These are phyloP conservation scores for Scrobipalpa costella DNA, from an alignment of 2,888 invertebrate species.

Conservation along the genomic window DNA sequence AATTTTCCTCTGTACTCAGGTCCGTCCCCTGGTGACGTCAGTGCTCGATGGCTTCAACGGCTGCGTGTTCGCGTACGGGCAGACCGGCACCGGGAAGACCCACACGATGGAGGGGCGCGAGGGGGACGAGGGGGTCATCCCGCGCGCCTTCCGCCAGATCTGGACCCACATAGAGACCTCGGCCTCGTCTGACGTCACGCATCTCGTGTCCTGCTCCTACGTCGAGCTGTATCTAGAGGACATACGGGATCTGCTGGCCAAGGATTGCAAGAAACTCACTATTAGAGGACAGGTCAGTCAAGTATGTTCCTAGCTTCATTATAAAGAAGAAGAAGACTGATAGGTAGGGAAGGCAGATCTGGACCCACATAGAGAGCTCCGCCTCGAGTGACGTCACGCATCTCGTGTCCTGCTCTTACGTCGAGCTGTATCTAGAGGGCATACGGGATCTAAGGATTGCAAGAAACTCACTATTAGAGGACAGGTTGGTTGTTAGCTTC, in stretches of 20 bases:
- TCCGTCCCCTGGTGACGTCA: conserved; percentile 95
- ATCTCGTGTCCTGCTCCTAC: conserved; percentile 97
- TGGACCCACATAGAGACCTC: conserved; percentile 94
- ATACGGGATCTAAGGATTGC: conserved; percentile 88
- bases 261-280: conserved; percentile 90
- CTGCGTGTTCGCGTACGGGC: conserved; percentile 99
- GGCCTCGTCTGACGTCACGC: conserved; percentile 95
- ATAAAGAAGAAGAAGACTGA: too few species aligned
- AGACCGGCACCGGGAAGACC: conserved; percentile 97
- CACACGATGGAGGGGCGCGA: conserved; percentile 88
- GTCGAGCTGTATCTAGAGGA: conserved; percentile 98
- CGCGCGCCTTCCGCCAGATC: conserved; percentile 98
- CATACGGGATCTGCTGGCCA: conserved; percentile 85
- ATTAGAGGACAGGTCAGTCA: conserved; percentile 81
- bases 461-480: conserved; percentile 84
- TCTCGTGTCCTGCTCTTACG: conserved; percentile 96
- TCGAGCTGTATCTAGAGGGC: conserved; percentile 98
- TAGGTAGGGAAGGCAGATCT: too few species aligned
- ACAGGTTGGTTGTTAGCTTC: conserved; percentile 8
- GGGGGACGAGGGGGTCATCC: conserved; percentile 91
- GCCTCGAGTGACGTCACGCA: conserved; percentile 96
- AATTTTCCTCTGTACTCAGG: conserved; percentile 55
- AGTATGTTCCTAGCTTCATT: too few species aligned
- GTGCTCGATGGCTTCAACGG: conserved; percentile 99
- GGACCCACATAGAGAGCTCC: conserved; percentile 95